A percentile compares a stretch with the other conserved stretches of the same genome.
phyloP scores from a whole-genome alignment of 53 echinoderm and acorn worm genomes.

The Temnopleurus reevesii region DNA sequence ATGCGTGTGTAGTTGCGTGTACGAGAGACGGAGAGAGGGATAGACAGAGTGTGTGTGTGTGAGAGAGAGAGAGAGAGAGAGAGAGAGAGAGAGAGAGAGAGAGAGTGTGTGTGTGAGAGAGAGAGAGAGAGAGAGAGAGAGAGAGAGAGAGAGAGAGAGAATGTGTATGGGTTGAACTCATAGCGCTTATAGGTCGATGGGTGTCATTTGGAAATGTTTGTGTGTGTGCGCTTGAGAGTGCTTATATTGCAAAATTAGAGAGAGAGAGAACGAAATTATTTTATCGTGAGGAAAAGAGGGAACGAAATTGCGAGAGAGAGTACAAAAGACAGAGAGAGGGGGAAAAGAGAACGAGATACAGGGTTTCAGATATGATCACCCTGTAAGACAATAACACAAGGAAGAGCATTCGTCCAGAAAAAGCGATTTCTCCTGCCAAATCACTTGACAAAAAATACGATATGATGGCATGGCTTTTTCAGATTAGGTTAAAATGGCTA shows the following conservation, averaged over 20 bases:
- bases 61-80: background rate
- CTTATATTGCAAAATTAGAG: too few relatives aligned
- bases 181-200: too few relatives aligned
- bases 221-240: too few relatives aligned
- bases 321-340: too few relatives aligned
- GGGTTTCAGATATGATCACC: too few relatives aligned
- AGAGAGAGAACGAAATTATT: background rate
- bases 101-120: background rate
- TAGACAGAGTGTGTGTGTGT: background rate
- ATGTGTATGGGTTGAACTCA: background rate
- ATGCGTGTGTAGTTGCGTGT: too few relatives aligned
- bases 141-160: background rate
- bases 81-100: background rate
- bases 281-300: background rate
- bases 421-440: background rate
- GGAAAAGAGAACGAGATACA: too few relatives aligned
- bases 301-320: too few relatives aligned
- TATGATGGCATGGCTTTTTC: background rate
- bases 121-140: background rate
- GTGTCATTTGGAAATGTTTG: too few relatives aligned
- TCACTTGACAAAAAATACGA: slow-evolving; percentile 11
- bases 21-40: too few relatives aligned
- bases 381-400: too few relatives aligned
- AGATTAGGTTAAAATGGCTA: background rate
- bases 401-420: too few relatives aligned